Evolutionary conservation across 2,113 vertebrate species (phyloP).

Genomic region (Onychostruthus taczanowskii): DNA sequence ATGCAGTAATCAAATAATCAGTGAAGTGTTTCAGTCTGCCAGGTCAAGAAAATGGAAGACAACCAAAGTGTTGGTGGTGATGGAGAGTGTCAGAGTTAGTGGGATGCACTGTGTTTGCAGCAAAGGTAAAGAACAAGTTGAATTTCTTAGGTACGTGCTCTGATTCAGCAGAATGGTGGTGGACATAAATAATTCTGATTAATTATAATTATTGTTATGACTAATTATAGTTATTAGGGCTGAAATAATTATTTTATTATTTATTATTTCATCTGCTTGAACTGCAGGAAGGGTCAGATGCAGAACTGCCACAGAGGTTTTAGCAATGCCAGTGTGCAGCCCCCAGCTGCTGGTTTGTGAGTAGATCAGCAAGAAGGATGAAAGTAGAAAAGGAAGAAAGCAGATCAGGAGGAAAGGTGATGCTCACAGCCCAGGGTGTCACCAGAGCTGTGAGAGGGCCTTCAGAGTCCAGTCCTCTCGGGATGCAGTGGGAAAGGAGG

Average conservation of each 20-base stretch:
- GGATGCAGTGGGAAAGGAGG: not conserved
- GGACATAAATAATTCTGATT: not conserved
- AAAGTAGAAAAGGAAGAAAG: not conserved
- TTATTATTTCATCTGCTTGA: not conserved
- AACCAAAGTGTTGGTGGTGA: not conserved
- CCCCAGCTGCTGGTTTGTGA: not conserved
- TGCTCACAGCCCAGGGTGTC: not conserved
- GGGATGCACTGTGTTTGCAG: not conserved
- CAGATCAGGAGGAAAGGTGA: not conserved
- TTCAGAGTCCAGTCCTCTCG: rapidly evolving
- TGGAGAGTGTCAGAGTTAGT: not conserved
- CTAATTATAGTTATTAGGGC: not conserved
- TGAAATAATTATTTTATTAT: not conserved
- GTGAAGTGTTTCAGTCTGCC: not conserved
- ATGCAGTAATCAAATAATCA: not conserved
- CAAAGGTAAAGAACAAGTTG: not conserved
- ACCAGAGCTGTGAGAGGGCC: not conserved
- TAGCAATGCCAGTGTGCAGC: not conserved
- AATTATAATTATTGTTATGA: not conserved
- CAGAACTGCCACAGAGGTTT: not conserved
- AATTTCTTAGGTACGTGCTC: not conserved
- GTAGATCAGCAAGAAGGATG: not conserved
- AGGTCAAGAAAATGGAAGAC: not conserved
- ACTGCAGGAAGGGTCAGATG: not conserved
- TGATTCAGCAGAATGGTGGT: not conserved